These are phyloP conservation scores for Syrmaticus mikado DNA, from an alignment of 2,113 vertebrate genomes.

Conservation along the genomic window DNA sequence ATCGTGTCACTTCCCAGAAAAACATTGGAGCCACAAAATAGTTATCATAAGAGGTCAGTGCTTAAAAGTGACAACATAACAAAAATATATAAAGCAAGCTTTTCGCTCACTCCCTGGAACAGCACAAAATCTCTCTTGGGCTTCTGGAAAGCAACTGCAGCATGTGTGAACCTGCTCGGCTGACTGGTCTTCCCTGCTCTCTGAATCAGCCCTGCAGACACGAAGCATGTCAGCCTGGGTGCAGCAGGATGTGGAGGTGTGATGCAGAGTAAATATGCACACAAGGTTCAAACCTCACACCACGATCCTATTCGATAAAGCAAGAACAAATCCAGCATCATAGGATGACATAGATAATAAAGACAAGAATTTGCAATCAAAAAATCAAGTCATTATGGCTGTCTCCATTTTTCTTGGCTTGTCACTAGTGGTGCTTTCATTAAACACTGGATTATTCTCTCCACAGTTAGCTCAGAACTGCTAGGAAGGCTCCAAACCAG, in stretches of 20 bases:
- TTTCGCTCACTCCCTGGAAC: not conserved
- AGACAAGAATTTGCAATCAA: not conserved
- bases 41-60: not conserved
- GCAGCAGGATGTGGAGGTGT: too few species aligned
- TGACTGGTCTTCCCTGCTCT: not conserved
- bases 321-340: not conserved
- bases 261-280: not conserved
- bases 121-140: not conserved
- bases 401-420: not conserved
- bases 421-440: not conserved
- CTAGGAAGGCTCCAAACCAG: not conserved
- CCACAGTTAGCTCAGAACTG: not conserved
- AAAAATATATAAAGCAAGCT: not conserved
- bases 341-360: not conserved
- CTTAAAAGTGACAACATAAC: not conserved
- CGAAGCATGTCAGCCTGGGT: not conserved
- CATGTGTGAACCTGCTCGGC: not conserved
- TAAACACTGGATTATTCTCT: not conserved
- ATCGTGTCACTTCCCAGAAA: not conserved
- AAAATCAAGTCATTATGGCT: not conserved
- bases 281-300: not conserved
- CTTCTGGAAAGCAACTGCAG: not conserved
- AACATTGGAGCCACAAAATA: rapidly evolving
- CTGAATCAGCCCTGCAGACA: rapidly evolving
- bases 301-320: not conserved